Conservation (phyloP, 2,797 vertebrate genomes). For the Cyprinella venusta region DNA sequence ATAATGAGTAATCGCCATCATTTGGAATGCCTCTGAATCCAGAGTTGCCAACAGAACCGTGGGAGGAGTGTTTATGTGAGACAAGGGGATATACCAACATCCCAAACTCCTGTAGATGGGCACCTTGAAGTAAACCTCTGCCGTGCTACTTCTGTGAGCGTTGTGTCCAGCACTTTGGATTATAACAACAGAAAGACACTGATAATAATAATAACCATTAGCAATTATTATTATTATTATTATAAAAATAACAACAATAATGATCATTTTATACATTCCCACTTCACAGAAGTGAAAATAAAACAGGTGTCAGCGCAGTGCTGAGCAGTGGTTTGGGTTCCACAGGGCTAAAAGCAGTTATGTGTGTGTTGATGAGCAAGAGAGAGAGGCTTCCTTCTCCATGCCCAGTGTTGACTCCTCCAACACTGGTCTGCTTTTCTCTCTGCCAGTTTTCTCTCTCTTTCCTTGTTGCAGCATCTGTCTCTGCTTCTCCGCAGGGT, state of each 20-base stretch:
- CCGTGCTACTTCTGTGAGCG: conserved; percentile 81
- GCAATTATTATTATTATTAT: conserved; percentile 81
- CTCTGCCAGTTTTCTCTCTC: conserved; percentile 35
- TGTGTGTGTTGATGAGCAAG: conserved; percentile 11
- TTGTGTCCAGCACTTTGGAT: conserved; percentile 98
- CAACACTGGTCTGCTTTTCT: conserved; percentile 51
- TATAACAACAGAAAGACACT: conserved; percentile 68
- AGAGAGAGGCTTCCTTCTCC: conserved; percentile 47
- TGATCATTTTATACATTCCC: conserved; percentile 82
- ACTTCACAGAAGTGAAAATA: conserved; percentile 99
- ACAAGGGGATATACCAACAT: neutral
- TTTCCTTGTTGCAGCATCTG: conserved; percentile 69
- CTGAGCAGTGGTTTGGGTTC: conserved; percentile 97
- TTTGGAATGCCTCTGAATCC: neutral
- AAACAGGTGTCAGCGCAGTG: conserved; percentile 86
- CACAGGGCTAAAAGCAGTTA: conserved; percentile 80
- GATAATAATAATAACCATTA: conserved; percentile 70
- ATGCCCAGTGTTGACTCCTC: conserved; percentile 42
- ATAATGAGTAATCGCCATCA: neutral
- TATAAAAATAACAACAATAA: conserved; percentile 82
- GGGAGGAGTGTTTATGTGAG: neutral
- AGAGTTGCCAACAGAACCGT: conserved; percentile 4
- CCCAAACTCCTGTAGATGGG: neutral
- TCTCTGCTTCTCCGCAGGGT: conserved; percentile 68
- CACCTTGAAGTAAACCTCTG: conserved; percentile 56